Base-by-base conservation (phyloP, 2,113 vertebrate genomes). In the Neodontobutis hainanensis region DNA sequence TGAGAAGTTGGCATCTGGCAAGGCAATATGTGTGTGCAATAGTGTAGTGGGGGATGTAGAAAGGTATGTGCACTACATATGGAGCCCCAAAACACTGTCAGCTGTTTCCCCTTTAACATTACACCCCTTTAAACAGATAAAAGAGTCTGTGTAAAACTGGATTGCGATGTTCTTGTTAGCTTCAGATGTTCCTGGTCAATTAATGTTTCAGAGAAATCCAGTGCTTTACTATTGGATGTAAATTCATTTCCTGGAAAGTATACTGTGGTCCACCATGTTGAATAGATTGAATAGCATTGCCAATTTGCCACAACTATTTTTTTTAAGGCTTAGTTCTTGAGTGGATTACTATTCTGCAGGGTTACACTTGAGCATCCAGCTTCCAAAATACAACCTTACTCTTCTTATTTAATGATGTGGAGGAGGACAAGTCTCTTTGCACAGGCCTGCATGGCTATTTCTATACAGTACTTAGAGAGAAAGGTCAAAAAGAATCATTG, bases 401-500 rank as follows among this genome's bases (percentile, higher is more conserved):
- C 63, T 61, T 83, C 76, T 45, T 44, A 65, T 87, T 85, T 87
- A 87, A 87, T 78, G 76, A 87, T 82, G 82, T 70, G 67, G 82
- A 85, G 82, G 84, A 78, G 87, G 87, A 87, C 71, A 78, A 78
- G 62, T 78, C 68, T 69, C 67, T 75, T 65, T 60, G 65, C 57
- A 72, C 60, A 70, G 32, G 42, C 48, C 35, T 58, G 70, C 14
- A 65, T 59, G 67, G 69, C 8, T 42, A 68, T 65, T 77, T 78
- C 73, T n/a, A 27, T 16, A 60, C 27, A 8, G 44, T 44, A 36
- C 69, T 62, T 73, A 14, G 27, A 38, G 36, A 73, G 62, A 58
- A 73, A 67, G 70, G 73, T 80, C 57, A 80, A 5, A 56, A 12
- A 34, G 6, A 50, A n/a, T 14, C 32, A 14, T 8, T 36, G 42